Evolutionary conservation across 2,797 vertebrate species (phyloP).

Genomic region (Mastacembelus armatus): DNA sequence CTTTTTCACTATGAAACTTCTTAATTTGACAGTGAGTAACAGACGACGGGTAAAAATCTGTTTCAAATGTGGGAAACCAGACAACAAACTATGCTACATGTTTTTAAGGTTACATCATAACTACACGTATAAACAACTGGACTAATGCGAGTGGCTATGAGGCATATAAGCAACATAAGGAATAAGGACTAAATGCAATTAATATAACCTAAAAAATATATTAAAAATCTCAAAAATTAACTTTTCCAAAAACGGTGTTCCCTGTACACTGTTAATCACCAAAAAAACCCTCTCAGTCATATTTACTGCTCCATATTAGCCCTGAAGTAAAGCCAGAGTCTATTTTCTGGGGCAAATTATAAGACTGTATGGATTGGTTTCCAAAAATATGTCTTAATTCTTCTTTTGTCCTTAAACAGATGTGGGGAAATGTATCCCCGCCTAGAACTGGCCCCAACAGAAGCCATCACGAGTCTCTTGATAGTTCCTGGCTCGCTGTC

Average conservation of each 20-base stretch:
- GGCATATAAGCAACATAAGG: too few species aligned
- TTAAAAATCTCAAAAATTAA: too few species aligned
- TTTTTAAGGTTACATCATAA: constrained; percentile 6
- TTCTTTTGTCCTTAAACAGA: not conserved
- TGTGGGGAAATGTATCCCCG: not conserved
- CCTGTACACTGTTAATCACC: too few species aligned
- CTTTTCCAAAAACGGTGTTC: too few species aligned
- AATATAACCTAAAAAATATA: too few species aligned
- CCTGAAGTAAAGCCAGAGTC: too few species aligned
- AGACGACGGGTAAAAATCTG: constrained; percentile 33
- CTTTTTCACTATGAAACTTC: constrained; percentile 47
- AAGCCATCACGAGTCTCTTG: constrained; percentile 10
- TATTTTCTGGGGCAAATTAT: too few species aligned
- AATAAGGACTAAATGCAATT: too few species aligned
- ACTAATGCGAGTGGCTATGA: not conserved
- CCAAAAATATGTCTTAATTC: too few species aligned
- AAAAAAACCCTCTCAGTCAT: too few species aligned
- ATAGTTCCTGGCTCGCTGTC: constrained; percentile 2
- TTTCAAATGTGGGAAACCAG: constrained; percentile 40
- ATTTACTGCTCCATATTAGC: too few species aligned
- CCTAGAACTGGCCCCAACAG: not conserved
- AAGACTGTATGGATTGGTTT: too few species aligned
- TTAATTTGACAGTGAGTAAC: constrained; percentile 51
- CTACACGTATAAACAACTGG: constrained; percentile 10
- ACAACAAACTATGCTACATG: constrained; percentile 8